Conservation (phyloP, 2,797 vertebrate genomes). For the Selene dorsalis region DNA sequence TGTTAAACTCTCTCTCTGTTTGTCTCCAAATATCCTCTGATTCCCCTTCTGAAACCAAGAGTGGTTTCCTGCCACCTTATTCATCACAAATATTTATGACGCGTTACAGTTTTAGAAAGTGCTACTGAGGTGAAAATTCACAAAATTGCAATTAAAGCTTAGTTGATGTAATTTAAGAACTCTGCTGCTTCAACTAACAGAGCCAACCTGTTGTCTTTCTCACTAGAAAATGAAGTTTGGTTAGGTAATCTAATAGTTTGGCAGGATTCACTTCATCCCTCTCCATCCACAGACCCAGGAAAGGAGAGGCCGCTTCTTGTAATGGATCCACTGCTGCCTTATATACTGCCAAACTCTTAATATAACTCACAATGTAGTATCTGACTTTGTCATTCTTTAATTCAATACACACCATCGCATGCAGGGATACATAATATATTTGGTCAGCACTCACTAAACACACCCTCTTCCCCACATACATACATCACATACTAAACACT, state of each 20-base stretch:
- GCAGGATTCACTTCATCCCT: slow-evolving; percentile 22
- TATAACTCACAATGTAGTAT: slow-evolving; percentile 36
- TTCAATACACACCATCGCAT: slow-evolving; percentile 49
- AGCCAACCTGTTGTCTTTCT: slow-evolving; percentile 28
- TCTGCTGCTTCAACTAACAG: neutral
- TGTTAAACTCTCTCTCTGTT: neutral
- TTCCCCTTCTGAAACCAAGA: slow-evolving; percentile 4
- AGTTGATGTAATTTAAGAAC: slow-evolving; percentile 37
- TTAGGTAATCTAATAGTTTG: slow-evolving; percentile 26
- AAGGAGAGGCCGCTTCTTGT: slow-evolving; percentile 25
- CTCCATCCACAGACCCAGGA: slow-evolving; percentile 13
- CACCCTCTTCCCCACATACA: slow-evolving; percentile 3
- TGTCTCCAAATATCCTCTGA: slow-evolving; percentile 9
- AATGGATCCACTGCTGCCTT: slow-evolving; percentile 46
- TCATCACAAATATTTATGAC: slow-evolving; percentile 10
- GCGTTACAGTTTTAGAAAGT: slow-evolving; percentile 6
- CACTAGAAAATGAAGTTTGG: neutral
- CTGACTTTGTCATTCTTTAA: slow-evolving; percentile 51
- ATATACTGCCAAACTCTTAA: slow-evolving; percentile 36
- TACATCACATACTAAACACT: slow-evolving; percentile 60
- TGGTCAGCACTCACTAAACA: slow-evolving; percentile 36
- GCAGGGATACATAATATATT: slow-evolving; percentile 48
- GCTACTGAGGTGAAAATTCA: slow-evolving; percentile 22
- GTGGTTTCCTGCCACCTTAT: slow-evolving; percentile 1
- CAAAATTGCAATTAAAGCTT: slow-evolving; percentile 28